Conservation (phyloP, 2,888 invertebrate genomes). For the Hyalella azteca region DNA sequence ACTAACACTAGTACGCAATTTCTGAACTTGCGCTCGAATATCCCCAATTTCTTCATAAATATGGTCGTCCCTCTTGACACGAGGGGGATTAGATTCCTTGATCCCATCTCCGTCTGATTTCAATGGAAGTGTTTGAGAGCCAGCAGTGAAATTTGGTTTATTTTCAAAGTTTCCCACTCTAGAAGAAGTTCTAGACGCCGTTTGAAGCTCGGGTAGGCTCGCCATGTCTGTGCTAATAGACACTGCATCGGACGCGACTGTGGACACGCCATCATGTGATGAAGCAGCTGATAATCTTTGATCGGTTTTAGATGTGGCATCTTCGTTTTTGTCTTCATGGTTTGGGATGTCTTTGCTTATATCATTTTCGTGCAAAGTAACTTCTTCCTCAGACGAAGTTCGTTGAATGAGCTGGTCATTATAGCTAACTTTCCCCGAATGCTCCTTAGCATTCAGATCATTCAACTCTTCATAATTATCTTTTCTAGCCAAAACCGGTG, state of each 20-base stretch:
- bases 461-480: not conserved
- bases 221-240: not conserved
- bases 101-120: too few species aligned
- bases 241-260: not conserved
- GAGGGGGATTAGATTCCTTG: not conserved
- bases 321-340: not conserved
- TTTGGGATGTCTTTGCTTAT: not conserved
- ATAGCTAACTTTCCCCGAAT: conserved; percentile 3
- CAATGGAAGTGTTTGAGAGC: not conserved
- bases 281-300: not conserved
- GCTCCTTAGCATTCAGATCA: not conserved
- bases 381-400: conserved; percentile 45
- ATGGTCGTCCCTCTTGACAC: conserved; percentile 47
- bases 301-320: not conserved
- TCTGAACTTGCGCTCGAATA: conserved; percentile 48
- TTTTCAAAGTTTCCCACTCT: not conserved
- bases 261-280: not conserved
- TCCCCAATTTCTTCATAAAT: conserved; percentile 57
- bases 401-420: conserved; percentile 19
- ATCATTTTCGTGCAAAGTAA: conserved; percentile 42
- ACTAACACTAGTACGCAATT: conserved; percentile 47
- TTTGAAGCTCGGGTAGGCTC: conserved; percentile 40
- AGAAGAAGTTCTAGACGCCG: conserved; percentile 25
- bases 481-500: conserved; percentile 23
- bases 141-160: not conserved